Base-by-base conservation (phyloP, 2,888 invertebrate species). In the Camponotus fellah region DNA sequence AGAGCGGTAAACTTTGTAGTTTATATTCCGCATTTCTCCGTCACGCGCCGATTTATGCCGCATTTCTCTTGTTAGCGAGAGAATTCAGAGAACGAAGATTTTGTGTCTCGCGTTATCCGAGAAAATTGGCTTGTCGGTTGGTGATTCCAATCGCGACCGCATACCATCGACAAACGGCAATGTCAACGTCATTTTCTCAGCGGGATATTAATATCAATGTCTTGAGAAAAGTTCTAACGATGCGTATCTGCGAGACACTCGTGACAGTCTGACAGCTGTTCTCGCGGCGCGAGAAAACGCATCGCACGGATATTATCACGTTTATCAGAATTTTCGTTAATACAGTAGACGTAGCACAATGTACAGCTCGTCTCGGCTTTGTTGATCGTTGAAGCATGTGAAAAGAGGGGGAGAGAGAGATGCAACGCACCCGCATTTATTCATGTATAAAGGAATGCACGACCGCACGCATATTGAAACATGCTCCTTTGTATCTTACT, bases 11-110 rank as follows among this genome's bases (percentile, higher is more conserved):
- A 72, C 37, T 58, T 26, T 37, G 21, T 60, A 49, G 46, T 49
- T 26, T 26, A 37, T 60, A 80, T 80, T 72, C 79, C 79, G 79
- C 79, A 62, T 72, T 80, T 80, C 72, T 71, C 79, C n/a, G 46
- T 62, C 46, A 80, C 60, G 46, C 60, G 60, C 43, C 60, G 72
- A 80, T 80, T 62, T 80, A 77, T 34, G 69, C 14, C 6, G 43
- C 68, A 58, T 77, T 77, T 77, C 69, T 77, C 77, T 17, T n/a
- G 21, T 17, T 32, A 21, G 14, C 49, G 37, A 37, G 34, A 76
- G 21, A 64, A 64, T 62, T 46, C 72, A 60, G 69, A 79, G 60
- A 34, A n/a, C 17, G 46, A 34, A 69, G 71, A 79, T 26, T 37
- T 72, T 60, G 72, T 72, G 49, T 62, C 43, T 62, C 60, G 79